These are phyloP conservation scores for Agrochola lychnidis DNA, from an alignment of 2,888 invertebrate species.

Conservation along the genomic window DNA sequence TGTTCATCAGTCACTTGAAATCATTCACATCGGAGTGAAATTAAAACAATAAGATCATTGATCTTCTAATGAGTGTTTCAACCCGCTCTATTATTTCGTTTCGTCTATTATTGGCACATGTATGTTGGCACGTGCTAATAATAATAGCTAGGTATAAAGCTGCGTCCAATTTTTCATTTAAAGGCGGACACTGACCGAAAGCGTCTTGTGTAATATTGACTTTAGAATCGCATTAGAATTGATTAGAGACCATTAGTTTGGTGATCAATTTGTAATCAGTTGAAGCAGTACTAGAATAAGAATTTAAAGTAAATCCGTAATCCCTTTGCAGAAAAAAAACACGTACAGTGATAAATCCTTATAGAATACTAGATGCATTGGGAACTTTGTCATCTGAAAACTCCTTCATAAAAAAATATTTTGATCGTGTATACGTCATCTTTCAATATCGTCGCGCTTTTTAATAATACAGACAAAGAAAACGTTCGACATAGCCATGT, in stretches of 20 bases:
- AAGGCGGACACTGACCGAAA: constrained; percentile 56
- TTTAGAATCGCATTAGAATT: constrained; percentile 1
- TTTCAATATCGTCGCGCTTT: neutral
- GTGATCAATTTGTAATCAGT: neutral
- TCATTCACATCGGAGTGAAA: constrained; percentile 38
- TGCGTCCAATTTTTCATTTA: constrained; percentile 55
- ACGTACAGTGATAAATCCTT: neutral
- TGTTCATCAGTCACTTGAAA: neutral
- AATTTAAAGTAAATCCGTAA: neutral
- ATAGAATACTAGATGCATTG: neutral
- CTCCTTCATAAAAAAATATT: neutral
- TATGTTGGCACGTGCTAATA: constrained; percentile 66
- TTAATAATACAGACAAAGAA: neutral
- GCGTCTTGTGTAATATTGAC: constrained; percentile 29
- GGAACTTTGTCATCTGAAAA: neutral
- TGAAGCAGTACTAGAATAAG: neutral
- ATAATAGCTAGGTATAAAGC: constrained; percentile 49
- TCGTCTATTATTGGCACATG: constrained; percentile 57
- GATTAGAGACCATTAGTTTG: neutral
- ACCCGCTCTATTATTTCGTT: constrained; percentile 40
- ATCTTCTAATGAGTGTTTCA: constrained; percentile 63
- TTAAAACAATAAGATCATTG: constrained; percentile 64
- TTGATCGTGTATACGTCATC: neutral
- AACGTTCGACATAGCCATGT: neutral
- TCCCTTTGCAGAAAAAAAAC: neutral